Percentiles rank a stretch among this genome's conserved stretches.
phyloP scores from a whole-genome alignment of 1,140 invertebrate genomes.

The Aphis gossypii region DNA sequence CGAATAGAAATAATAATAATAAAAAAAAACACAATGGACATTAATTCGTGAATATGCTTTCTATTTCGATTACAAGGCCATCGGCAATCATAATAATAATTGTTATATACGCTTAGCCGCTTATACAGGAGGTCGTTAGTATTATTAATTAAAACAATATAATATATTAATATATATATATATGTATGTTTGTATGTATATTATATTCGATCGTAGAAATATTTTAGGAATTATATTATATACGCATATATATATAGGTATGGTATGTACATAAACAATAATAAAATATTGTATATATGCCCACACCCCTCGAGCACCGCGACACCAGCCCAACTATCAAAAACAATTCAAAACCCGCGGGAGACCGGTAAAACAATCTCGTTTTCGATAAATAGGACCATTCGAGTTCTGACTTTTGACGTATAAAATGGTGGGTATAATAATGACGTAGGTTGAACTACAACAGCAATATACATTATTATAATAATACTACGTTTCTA shows the following conservation, averaged over 20 bases:
- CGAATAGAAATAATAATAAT: not conserved
- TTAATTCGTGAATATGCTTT: slow-evolving; percentile 33
- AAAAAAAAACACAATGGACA: slow-evolving; percentile 17
- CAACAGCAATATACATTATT: not conserved
- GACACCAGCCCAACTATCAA: not conserved
- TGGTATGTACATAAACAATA: not conserved
- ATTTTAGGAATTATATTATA: not conserved
- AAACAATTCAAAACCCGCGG: not conserved
- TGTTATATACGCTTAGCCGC: not conserved
- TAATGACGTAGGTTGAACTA: not conserved
- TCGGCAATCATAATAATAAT: not conserved
- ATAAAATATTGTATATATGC: not conserved
- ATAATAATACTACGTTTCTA: not conserved
- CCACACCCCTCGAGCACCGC: not conserved
- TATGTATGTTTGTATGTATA: not conserved
- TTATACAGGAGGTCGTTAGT: not conserved
- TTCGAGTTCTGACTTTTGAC: not conserved
- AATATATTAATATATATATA: not conserved
- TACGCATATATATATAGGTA: not conserved
- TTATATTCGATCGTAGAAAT: not conserved
- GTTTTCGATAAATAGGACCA: not conserved
- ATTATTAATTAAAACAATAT: slow-evolving; percentile 23
- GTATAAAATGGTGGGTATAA: not conserved
- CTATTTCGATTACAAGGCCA: slow-evolving; percentile 7
- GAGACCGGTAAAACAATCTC: not conserved